These are phyloP conservation scores for Otus scops DNA, from an alignment of 2,797 vertebrate genomes.

Conservation along the genomic window DNA sequence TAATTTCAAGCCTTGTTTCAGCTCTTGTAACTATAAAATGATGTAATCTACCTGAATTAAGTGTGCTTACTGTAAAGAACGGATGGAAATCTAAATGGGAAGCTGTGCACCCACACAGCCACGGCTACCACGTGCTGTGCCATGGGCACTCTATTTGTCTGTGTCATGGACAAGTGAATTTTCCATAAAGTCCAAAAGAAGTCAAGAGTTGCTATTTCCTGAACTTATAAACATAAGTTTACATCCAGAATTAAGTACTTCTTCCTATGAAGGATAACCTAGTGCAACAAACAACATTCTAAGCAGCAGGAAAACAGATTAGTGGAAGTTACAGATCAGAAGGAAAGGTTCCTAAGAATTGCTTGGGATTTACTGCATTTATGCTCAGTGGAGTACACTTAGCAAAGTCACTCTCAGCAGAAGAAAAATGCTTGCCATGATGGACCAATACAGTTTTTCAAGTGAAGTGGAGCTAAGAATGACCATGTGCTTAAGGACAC, in stretches of 20 bases:
- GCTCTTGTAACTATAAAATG: neutral
- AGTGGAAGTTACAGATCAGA: neutral
- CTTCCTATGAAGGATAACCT: neutral
- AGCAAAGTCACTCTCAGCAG: neutral
- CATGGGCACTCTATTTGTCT: neutral
- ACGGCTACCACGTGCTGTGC: accelerated
- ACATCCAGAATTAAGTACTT: neutral
- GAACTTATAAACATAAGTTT: neutral
- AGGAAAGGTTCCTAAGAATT: neutral
- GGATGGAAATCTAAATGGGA: neutral
- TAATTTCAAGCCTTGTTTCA: neutral
- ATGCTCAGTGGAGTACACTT: neutral
- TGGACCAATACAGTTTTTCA: neutral
- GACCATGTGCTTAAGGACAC: neutral
- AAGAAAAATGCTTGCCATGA: neutral
- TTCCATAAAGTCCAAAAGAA: neutral
- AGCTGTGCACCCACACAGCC: neutral
- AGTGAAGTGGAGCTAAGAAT: neutral
- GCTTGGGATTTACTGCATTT: neutral
- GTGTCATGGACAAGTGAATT: neutral
- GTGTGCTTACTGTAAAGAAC: neutral
- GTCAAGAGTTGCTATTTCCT: neutral
- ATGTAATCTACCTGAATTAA: neutral
- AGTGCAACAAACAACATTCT: accelerated
- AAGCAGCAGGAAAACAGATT: neutral